phyloP scores from a whole-genome alignment of 2,888 invertebrate genomes.

The Anticlea derivata region DNA sequence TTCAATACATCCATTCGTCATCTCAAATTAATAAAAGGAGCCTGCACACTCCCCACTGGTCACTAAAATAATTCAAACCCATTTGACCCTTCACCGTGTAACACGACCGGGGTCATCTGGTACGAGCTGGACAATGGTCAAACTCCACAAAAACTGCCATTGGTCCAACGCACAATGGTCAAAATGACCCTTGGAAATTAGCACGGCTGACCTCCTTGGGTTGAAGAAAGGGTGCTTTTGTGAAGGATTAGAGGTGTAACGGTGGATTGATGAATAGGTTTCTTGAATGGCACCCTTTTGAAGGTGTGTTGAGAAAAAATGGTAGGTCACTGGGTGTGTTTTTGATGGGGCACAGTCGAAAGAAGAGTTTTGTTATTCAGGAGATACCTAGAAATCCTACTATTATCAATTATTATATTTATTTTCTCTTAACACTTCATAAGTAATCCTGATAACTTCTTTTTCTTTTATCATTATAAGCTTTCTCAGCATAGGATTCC shows the following conservation, averaged over 20 bases:
- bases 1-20: too few relatives aligned
- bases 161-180: conserved; percentile 63
- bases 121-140: conserved; percentile 68
- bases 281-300: conserved; percentile 37
- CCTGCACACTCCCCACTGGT: conserved; percentile 31
- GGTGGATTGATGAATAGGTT: conserved; percentile 41
- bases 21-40: conserved; percentile 6
- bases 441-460: too few relatives aligned
- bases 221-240: conserved; percentile 42
- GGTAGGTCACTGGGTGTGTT: neutral
- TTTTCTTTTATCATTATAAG: too few relatives aligned
- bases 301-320: conserved; percentile 29
- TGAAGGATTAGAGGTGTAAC: conserved; percentile 66
- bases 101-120: conserved; percentile 76
- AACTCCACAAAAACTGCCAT: conserved; percentile 63
- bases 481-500: too few relatives aligned
- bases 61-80: conserved; percentile 44
- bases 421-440: too few relatives aligned
- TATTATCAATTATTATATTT: too few relatives aligned
- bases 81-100: conserved; percentile 67
- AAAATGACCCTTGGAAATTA: conserved; percentile 63
- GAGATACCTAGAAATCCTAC: too few relatives aligned
- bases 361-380: neutral
- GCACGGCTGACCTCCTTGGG: conserved; percentile 58
- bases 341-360: neutral